Evolutionary conservation across 2,113 vertebrate species (phyloP).

Genomic region (Cephalopterus ornatus): DNA sequence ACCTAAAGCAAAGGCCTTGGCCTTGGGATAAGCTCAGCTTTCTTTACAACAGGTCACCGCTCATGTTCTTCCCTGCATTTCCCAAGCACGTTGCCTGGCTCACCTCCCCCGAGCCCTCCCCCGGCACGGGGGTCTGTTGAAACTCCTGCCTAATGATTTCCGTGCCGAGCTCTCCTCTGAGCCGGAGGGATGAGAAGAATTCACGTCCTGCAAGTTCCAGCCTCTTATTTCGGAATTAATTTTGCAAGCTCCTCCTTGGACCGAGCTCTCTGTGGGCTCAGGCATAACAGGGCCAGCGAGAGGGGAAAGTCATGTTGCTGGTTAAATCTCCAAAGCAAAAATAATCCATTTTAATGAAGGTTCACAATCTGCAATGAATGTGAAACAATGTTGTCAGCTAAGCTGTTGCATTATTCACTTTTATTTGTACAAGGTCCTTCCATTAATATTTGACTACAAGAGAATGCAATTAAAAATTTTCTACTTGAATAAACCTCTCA

Average conservation of each 20-base stretch:
- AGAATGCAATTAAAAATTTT: slow-evolving; percentile 72
- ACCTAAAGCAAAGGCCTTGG: background rate
- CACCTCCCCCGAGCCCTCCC: background rate
- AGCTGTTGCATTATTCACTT: slow-evolving; percentile 73
- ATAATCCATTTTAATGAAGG: slow-evolving; percentile 72
- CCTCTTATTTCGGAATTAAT: slow-evolving; percentile 30
- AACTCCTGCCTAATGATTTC: background rate
- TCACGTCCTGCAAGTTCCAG: slow-evolving; percentile 38
- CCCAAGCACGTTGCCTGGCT: rapidly evolving
- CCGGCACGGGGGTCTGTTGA: background rate
- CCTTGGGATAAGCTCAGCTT: background rate
- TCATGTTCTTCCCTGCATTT: rapidly evolving
- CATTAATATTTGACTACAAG: slow-evolving; percentile 74
- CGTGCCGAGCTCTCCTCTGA: background rate
- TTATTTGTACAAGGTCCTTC: slow-evolving; percentile 71
- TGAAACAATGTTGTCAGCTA: slow-evolving; percentile 72
- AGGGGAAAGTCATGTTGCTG: slow-evolving; percentile 61
- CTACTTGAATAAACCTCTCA: slow-evolving; percentile 66
- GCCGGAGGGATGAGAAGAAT: background rate
- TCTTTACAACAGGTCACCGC: background rate
- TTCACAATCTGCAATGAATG: slow-evolving; percentile 71
- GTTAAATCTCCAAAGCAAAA: slow-evolving; percentile 69
- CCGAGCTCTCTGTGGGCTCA: background rate
- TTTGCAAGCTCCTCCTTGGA: slow-evolving; percentile 57
- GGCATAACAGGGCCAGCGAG: slow-evolving; percentile 45